Evolutionary conservation across 2,113 vertebrate species (phyloP).

Genomic region (Pedionomus torquatus): DNA sequence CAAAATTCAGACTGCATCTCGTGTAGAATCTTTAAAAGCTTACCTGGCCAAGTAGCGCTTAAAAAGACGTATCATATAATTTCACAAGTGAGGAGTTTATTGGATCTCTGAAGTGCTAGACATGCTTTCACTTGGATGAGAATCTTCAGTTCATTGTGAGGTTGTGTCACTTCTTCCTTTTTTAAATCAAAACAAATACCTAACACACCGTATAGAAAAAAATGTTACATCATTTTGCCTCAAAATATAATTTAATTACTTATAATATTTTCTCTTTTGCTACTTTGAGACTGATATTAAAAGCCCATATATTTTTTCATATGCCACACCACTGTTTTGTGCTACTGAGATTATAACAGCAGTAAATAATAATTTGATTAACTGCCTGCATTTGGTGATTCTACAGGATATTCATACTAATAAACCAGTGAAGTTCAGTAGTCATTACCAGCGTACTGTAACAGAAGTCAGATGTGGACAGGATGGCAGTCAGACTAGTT

Average conservation of each 20-base stretch:
- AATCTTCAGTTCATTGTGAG: neutral
- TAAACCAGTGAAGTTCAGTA: slow-evolving; percentile 61
- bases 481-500: slow-evolving; percentile 57
- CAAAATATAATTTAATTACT: neutral
- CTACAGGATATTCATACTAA: slow-evolving; percentile 61
- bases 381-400: slow-evolving; percentile 30
- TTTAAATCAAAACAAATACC: neutral
- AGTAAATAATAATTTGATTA: neutral
- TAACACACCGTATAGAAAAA: neutral
- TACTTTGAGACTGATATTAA: neutral
- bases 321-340: neutral
- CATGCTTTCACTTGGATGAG: neutral
- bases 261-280: neutral
- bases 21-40: neutral
- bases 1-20: neutral
- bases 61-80: neutral
- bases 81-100: neutral
- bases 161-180: neutral
- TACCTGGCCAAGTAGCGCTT: neutral
- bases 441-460: slow-evolving; percentile 49
- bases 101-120: neutral
- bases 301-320: neutral
- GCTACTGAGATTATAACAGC: neutral
- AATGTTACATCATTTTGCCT: neutral
- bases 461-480: slow-evolving; percentile 56